A percentile compares a stretch with the other conserved stretches of the same genome.
phyloP scores from a whole-genome alignment of 1,140 invertebrate genomes.

The Trichogramma pretiosum region DNA sequence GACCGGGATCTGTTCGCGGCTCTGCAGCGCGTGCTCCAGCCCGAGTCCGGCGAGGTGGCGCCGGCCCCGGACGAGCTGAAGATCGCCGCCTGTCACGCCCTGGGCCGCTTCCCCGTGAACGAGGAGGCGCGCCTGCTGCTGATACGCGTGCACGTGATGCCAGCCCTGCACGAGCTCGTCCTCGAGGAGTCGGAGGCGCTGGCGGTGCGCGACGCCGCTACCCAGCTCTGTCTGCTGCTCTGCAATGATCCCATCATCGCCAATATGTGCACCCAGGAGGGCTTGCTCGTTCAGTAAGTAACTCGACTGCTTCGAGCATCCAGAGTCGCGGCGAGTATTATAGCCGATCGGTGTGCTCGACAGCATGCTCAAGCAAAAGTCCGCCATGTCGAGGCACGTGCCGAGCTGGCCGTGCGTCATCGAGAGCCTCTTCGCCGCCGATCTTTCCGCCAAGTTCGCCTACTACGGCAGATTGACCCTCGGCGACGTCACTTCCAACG shows the following conservation, averaged over 20 bases:
- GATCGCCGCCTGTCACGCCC: constrained; percentile 25
- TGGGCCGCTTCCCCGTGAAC: constrained; percentile 15
- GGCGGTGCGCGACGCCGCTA: constrained; percentile 24
- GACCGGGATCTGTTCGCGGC: neutral
- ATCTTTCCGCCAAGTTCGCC: constrained; percentile 49
- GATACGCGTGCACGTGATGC: neutral
- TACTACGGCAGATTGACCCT: constrained; percentile 47
- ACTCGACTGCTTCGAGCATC: too few relatives aligned
- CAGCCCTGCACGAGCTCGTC: constrained; percentile 22
- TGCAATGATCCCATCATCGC: constrained; percentile 22
- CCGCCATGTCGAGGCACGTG: constrained; percentile 35
- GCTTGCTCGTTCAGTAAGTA: constrained; percentile 30
- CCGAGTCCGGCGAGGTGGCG: too few relatives aligned
- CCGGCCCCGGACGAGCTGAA: constrained; percentile 27
- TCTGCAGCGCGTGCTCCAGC: neutral
- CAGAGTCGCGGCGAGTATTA: too few relatives aligned
- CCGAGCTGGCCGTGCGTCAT: constrained; percentile 47
- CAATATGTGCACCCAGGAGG: constrained; percentile 24
- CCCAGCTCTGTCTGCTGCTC: constrained; percentile 27
- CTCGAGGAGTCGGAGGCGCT: constrained; percentile 15
- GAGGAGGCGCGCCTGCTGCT: neutral
- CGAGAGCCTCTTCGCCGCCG: constrained; percentile 43
- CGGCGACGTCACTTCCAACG: constrained; percentile 45
- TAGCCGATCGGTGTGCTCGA: too few relatives aligned
- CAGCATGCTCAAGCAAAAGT: constrained; percentile 49